Evolutionary conservation across 2,797 vertebrate species (phyloP).

Genomic region (Gila robusta): DNA sequence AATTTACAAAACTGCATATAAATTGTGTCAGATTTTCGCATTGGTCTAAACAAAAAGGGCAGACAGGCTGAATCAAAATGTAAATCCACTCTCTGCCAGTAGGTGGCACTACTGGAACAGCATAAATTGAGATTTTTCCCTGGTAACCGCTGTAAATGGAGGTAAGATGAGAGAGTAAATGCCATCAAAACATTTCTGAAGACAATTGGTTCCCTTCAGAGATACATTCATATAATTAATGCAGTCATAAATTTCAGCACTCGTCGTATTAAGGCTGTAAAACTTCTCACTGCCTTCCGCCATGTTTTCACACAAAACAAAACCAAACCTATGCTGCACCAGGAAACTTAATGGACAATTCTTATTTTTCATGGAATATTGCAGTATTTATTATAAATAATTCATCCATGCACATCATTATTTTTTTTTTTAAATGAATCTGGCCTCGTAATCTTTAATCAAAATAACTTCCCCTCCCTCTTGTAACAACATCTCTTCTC

Average conservation of each 20-base stretch:
- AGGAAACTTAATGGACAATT: neutral
- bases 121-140: neutral
- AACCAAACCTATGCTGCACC: neutral
- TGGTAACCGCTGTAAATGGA: neutral
- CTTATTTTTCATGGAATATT: neutral
- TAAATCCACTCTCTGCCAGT: neutral
- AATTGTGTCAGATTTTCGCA: neutral
- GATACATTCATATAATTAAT: neutral
- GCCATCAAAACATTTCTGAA: neutral
- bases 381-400: neutral
- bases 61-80: neutral
- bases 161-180: neutral
- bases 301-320: neutral
- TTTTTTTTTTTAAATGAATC: neutral
- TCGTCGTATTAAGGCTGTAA: neutral
- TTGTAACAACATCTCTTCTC: neutral
- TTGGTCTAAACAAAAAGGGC: neutral
- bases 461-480: neutral
- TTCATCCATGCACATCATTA: neutral
- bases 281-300: neutral
- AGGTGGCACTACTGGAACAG: neutral
- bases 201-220: neutral
- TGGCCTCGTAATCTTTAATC: neutral
- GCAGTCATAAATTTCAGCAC: neutral
- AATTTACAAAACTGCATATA: neutral